Percentiles rank a stretch among this genome's conserved stretches.
Conservation (phyloP, 2,888 invertebrate species). For the Saturnia pavonia region DNA sequence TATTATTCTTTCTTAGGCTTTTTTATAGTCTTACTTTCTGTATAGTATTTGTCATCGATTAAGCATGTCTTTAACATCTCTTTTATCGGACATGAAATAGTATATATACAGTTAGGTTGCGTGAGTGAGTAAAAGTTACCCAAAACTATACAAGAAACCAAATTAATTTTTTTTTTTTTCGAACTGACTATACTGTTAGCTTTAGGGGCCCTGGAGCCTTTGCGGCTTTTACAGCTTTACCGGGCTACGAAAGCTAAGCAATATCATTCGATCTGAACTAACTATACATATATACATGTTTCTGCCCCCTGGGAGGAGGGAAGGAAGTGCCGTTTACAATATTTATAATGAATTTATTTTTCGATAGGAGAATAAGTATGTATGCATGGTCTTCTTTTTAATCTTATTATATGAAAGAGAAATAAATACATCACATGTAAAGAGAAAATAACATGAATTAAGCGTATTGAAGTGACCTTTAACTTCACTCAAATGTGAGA, state of each 20-base stretch:
- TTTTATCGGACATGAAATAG: not conserved
- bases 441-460: not conserved
- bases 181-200: too few species aligned
- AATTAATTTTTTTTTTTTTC: too few species aligned
- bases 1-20: not conserved
- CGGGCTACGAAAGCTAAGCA: too few species aligned
- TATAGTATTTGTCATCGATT: not conserved
- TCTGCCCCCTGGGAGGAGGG: too few species aligned
- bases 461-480: not conserved
- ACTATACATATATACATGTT: too few species aligned
- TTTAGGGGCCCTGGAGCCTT: too few species aligned
- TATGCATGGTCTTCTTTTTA: too few species aligned
- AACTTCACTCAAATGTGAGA: constrained; percentile 15
- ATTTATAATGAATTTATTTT: not conserved
- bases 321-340: not conserved
- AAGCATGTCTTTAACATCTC: not conserved
- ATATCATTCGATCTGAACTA: too few species aligned
- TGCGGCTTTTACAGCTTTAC: too few species aligned
- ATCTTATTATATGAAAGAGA: not conserved
- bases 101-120: not conserved
- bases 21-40: not conserved
- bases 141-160: not conserved
- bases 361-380: not conserved
- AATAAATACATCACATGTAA: not conserved
- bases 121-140: not conserved